Base-by-base conservation (phyloP, 2,888 invertebrate species). In the Trichacis sp. region DNA sequence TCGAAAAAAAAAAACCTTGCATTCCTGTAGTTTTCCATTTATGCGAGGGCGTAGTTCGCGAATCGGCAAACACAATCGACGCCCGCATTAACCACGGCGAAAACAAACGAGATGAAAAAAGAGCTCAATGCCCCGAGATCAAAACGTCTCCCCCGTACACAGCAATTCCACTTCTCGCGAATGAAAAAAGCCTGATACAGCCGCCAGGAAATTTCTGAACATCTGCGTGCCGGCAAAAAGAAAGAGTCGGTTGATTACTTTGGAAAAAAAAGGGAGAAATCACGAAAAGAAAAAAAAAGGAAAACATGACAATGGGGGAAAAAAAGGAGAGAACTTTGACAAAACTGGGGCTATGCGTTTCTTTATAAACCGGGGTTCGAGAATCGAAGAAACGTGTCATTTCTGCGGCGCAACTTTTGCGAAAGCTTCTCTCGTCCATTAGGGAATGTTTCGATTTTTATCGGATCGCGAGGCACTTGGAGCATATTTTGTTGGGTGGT, bases 311-410 rank as follows among this genome's bases (percentile, higher is more conserved):
- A 58, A 58, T 58, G 47, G 38, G 18, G 30, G 30, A 33, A 18
- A 49, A 30, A 38, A 48, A 48, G 48, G 42, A 43, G 14, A 42
- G 43, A 43, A 50, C 57, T 57, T 57, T 50, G 51, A 58, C 46
- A 51, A 38, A 11, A 47, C 56, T 57, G 45, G 18, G 40, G 30
- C 38, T 20, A 24, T 33, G 19, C 38, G 29, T 42, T 47, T 59
- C 52, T 52, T 59, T 52, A 20, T 52, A 38, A 52, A 52, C 52
- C 47, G 18, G 48, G 50, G 47, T 59, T 52, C 47, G 19, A 36
- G 48, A 52, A 52, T 59, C 49, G 51, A 58, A 51, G 46, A 58
- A 45, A 57, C 46, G 29, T 38, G 47, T 51, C 24, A 53, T 53
- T 59, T 53, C 46, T 46, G 59, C 30, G 11, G 48, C 8, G 33